Percentiles rank a stretch among this genome's conserved stretches.
phyloP scores from a whole-genome alignment of 2,888 invertebrate genomes.

The Nipponacmea schrenckii region DNA sequence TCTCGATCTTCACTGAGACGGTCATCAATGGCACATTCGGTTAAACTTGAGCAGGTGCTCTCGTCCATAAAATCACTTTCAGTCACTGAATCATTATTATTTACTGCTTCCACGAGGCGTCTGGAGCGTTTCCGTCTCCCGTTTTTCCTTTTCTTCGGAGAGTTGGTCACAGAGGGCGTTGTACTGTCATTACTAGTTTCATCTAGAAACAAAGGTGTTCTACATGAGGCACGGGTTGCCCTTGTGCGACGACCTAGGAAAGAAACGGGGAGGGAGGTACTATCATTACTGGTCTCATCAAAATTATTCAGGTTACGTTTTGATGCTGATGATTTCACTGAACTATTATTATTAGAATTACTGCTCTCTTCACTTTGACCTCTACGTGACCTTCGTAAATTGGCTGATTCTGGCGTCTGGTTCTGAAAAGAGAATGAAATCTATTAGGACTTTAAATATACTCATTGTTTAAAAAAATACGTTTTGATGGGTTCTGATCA shows the following conservation, averaged over 20 bases:
- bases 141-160: background rate
- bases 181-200: slow-evolving; percentile 1
- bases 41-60: slow-evolving; percentile 14
- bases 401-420: background rate
- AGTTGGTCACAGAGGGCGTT: background rate
- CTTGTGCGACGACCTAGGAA: background rate
- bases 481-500: no score
- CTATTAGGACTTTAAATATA: no score
- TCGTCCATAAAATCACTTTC: slow-evolving; percentile 20
- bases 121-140: background rate
- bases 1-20: slow-evolving; percentile 10
- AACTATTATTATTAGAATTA: slow-evolving; percentile 3
- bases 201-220: background rate
- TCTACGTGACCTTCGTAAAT: background rate
- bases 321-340: background rate
- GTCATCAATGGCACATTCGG: slow-evolving; percentile 13
- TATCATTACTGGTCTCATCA: slow-evolving; percentile 7
- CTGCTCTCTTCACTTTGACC: background rate
- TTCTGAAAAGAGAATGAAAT: background rate
- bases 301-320: background rate
- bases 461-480: no score
- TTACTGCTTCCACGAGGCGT: background rate
- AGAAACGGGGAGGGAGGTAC: background rate
- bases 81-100: slow-evolving; percentile 3
- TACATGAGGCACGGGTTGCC: background rate